These are phyloP conservation scores for Steromphala cineraria DNA, from an alignment of 2,888 invertebrate genomes.

Conservation along the genomic window DNA sequence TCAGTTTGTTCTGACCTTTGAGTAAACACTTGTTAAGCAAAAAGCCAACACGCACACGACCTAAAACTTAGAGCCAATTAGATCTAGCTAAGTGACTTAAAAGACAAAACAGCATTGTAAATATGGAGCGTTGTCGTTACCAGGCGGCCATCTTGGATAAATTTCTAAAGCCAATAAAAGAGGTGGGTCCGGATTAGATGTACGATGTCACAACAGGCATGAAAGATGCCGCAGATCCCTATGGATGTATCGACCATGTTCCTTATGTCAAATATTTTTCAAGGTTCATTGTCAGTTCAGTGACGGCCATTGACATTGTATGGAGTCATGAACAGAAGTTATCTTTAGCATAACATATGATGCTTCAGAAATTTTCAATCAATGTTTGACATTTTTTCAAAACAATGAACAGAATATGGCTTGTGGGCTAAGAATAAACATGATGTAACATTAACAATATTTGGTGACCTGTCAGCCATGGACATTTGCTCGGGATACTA, in stretches of 20 bases:
- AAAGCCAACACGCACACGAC: slow-evolving; percentile 16
- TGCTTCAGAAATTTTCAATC: no score
- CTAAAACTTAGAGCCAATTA: slow-evolving; percentile 17
- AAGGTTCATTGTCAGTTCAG: slow-evolving; percentile 11
- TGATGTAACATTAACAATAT: no score
- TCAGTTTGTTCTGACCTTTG: not conserved
- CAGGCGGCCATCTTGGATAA: not conserved
- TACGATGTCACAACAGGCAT: not conserved
- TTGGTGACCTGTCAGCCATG: no score
- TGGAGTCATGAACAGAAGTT: not conserved
- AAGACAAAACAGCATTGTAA: not conserved
- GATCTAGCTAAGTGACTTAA: slow-evolving; percentile 14
- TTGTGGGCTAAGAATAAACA: no score
- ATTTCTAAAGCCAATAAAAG: not conserved
- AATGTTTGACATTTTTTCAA: no score
- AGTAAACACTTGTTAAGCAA: not conserved
- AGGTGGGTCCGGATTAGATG: not conserved
- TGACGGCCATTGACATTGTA: not conserved
- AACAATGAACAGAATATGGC: no score
- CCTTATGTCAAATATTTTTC: not conserved
- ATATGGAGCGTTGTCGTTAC: not conserved
- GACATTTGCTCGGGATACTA: no score
- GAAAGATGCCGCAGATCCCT: not conserved
- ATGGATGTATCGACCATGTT: not conserved
- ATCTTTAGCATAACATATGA: no score